Evolutionary conservation across 1,140 invertebrate species (phyloP).

Genomic region (Penaeus chinensis): DNA sequence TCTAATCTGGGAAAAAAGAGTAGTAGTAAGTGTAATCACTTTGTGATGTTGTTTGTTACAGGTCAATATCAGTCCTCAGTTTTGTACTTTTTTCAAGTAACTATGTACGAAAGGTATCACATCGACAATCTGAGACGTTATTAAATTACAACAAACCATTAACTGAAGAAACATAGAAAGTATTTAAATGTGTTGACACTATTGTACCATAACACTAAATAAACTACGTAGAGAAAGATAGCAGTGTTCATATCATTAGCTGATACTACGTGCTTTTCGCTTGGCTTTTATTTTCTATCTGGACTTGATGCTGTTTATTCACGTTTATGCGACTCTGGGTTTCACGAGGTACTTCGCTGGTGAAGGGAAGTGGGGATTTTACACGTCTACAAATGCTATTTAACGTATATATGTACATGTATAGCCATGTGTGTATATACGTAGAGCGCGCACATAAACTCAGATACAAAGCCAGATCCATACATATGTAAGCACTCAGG

Average conservation of each 20-base stretch:
- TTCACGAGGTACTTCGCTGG: too few relatives aligned
- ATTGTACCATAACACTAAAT: slow-evolving; percentile 43
- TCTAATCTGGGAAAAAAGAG: too few relatives aligned
- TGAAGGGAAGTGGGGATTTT: too few relatives aligned
- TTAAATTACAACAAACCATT: background rate
- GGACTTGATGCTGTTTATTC: slow-evolving; percentile 4
- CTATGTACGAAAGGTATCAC: background rate
- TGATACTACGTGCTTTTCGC: slow-evolving; percentile 50
- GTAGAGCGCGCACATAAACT: slow-evolving; percentile 2
- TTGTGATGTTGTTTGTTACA: too few relatives aligned
- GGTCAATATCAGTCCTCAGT: too few relatives aligned
- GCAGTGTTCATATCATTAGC: slow-evolving; percentile 44
- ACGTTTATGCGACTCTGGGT: too few relatives aligned
- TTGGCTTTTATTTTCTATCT: slow-evolving; percentile 42
- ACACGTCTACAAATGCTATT: background rate
- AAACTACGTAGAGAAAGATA: slow-evolving; percentile 26
- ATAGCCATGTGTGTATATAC: slow-evolving; percentile 32
- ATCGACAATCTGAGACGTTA: slow-evolving; percentile 32
- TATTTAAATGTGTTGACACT: slow-evolving; percentile 48
- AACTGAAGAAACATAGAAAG: slow-evolving; percentile 12
- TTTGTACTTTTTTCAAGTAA: too few relatives aligned
- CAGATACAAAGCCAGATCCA: slow-evolving; percentile 1
- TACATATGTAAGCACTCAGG: slow-evolving; percentile 8
- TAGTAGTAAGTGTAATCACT: too few relatives aligned
- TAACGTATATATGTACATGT: slow-evolving; percentile 32